Percentiles rank a stretch among this genome's conserved stretches.
Evolutionary conservation across 2,797 vertebrate genomes (phyloP).

Genomic region (Eutrigla gurnardus): DNA sequence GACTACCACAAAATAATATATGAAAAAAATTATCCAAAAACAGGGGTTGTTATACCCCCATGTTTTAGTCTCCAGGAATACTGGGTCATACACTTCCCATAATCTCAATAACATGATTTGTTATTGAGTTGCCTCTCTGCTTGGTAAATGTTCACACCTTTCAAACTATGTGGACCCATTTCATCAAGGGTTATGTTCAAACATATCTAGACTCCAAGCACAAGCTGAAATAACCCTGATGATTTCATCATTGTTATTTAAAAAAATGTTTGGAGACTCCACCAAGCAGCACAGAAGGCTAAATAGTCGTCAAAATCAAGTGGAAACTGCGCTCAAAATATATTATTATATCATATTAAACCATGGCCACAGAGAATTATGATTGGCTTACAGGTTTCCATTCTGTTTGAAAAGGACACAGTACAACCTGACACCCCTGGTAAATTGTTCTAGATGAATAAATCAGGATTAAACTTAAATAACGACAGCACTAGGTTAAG

Average conservation of each 20-base stretch:
- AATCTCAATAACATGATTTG: neutral
- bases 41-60: neutral
- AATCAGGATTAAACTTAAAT: neutral
- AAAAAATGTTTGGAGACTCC: neutral
- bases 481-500: neutral
- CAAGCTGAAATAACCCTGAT: no score
- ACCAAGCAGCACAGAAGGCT: neutral
- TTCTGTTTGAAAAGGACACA: neutral
- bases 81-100: neutral
- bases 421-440: neutral
- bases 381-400: conserved; percentile 3
- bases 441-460: neutral
- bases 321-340: no score
- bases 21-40: neutral
- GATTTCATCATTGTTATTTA: no score
- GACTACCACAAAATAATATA: neutral
- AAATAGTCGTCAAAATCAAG: neutral
- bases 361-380: neutral
- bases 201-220: no score
- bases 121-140: neutral
- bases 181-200: no score
- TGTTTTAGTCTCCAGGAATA: neutral
- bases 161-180: no score
- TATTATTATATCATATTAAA: neutral
- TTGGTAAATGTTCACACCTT: no score